Evolutionary conservation across 2,797 vertebrate species (phyloP), one percentile per base, ranked within the genome.

Genomic region (Macropus fuliginosus): DNA sequence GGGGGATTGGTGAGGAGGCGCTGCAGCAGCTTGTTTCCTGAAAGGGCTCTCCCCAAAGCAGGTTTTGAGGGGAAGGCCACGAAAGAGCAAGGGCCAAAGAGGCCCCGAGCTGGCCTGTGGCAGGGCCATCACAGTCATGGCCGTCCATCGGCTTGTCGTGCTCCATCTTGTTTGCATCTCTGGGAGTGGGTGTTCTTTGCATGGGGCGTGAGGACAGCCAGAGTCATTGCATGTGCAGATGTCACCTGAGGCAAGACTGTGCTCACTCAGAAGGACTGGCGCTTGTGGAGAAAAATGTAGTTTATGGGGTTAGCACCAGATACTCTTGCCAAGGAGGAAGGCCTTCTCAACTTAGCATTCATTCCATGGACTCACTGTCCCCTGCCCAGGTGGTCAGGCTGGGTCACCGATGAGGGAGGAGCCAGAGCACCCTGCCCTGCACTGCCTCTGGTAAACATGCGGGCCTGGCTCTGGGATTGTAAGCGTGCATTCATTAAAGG

Each of bases 401-500:
- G 11, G 24, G 28, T 91, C 95, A 31, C 0, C 2, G 34, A 91
- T 4, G 34, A 66, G 90, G 34, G 90, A 62, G 52, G 50, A 97
- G 89, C 90, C 54, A 57, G 40, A 91, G 92, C 3, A 91, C 94
- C 66, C 28, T 0, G 4, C 31, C 59, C 91, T 81, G 5, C 66
- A 55, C 34, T 34, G 81, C 62, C 50, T 92, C 13, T 95, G 56
- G 93, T 95, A 5, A 90, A 97, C 0, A 13, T 21, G 56, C 18
- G 52, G 96, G 91, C 92, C 56, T 95, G 93, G 90, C 93, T 97
- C 92, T 95, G 92, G 94, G 94, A 93, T 87, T 90, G 28, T 94
- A 54, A 59, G 74, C 10, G 8, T 97, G 0, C 90, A 81, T 55
- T 97, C 90, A 91, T 56, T 97, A 95, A 98, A 97, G 94, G 97